Base-by-base conservation (phyloP, 2,113 vertebrate species). In the Thryonomys swinderianus region DNA sequence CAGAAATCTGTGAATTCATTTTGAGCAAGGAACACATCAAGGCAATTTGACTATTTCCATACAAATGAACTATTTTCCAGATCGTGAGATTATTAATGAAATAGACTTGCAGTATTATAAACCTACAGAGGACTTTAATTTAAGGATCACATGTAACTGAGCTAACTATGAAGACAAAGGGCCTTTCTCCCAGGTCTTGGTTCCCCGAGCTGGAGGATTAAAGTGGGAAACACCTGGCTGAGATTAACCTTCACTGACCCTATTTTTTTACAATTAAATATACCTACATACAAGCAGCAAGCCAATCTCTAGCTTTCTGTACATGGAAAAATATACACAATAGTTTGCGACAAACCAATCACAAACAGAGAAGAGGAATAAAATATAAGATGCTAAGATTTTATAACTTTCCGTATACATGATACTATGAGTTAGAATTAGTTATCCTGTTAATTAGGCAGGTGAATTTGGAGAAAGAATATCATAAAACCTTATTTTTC, bases 1-100 rank as follows among this genome's bases (percentile, higher is more conserved):
- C 89, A 94, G 53, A 95, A 93, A 96, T 86, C 37, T 92, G 13
- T 88, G 74, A n/a, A 69, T 95, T 96, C 83, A 89, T 93, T 94
- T 78, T 93, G 74, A 96, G 42, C 42, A 87, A 53, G 48, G 48
- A 93, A 86, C 27, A 45, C 27, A 74, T 61, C 61, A 79, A 62
- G 57, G 8, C 37, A 48, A 40, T 76, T 88, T 67, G 82, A 32
- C 51, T 85, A 90, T 96, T 94, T 96, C 95, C 82, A 96, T 93
- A 90, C 66, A 96, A 96, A 94, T 95, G 88, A 95, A 95, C 78
- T 92, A 42, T 51, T 95, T 97, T 96, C 76, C 66, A 82, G 85
- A 92, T 85, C 40, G 42, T 78, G 95, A 81, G 85, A 73, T 95
- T 88, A 88, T 85, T 85, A 96, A 94, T n/a, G 8, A n/a, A 95